phyloP scores from a whole-genome alignment of 2,797 vertebrate species.

The Rhincodon typus region DNA sequence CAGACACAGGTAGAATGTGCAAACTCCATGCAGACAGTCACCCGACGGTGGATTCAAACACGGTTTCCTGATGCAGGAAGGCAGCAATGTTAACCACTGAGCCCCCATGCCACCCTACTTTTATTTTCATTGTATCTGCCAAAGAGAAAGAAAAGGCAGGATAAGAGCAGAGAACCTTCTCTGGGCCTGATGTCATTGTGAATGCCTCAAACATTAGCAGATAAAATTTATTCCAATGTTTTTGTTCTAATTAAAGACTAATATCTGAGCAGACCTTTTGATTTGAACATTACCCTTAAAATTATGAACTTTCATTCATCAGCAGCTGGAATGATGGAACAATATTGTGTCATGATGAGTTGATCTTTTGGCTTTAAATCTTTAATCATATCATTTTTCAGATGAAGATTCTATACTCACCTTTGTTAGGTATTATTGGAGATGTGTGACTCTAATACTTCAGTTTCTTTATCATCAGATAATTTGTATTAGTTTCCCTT shows the following conservation, averaged over 20 bases:
- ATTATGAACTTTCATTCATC: not conserved
- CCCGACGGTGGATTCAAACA: no score
- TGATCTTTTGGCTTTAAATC: not conserved
- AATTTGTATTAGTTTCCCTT: not conserved
- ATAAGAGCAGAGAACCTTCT: no score
- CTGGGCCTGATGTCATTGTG: no score
- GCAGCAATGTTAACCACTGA: no score
- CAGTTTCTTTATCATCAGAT: not conserved
- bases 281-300: not conserved
- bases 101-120: not conserved
- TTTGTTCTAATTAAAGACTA: not conserved
- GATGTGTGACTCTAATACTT: not conserved
- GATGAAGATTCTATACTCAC: not conserved
- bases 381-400: not conserved
- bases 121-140: not conserved
- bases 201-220: not conserved
- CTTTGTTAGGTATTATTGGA: not conserved
- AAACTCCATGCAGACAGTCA: no score
- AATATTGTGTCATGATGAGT: not conserved
- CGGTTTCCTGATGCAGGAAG: no score
- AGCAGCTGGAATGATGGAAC: not conserved
- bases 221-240: not conserved
- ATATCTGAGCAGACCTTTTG: not conserved
- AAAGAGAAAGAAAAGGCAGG: not conserved
- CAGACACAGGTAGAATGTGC: no score